Evolutionary conservation across 2,797 vertebrate genomes (phyloP).

Genomic region (Bovichtus diacanthus): DNA sequence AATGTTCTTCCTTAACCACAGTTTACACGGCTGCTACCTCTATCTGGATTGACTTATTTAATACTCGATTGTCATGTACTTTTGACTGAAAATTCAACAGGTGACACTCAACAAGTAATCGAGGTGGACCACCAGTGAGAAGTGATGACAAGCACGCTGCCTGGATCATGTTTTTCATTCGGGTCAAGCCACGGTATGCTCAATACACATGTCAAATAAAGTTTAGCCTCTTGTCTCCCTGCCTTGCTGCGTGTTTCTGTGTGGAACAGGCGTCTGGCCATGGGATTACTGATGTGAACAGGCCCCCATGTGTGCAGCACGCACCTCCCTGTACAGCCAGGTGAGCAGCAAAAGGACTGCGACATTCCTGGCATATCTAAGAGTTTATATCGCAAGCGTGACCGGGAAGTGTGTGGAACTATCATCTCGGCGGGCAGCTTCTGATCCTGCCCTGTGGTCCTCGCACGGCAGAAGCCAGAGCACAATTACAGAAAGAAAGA

Average conservation of each 20-base stretch:
- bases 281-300: constrained; percentile 65
- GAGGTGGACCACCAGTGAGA: constrained; percentile 64
- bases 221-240: constrained; percentile 61
- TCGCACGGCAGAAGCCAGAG: constrained; percentile 75
- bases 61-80: neutral
- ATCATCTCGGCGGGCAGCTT: constrained; percentile 66
- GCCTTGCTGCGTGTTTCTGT: constrained; percentile 38
- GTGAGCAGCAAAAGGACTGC: constrained; percentile 74
- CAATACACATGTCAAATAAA: constrained; percentile 63
- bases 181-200: constrained; percentile 58
- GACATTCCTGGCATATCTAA: constrained; percentile 82
- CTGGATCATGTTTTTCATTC: constrained; percentile 40
- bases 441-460: constrained; percentile 87
- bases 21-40: neutral
- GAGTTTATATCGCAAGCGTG: constrained; percentile 78
- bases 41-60: neutral
- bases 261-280: constrained; percentile 26
- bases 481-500: constrained; percentile 84
- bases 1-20: no score
- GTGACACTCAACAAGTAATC: constrained; percentile 27
- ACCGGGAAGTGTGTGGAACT: constrained; percentile 79
- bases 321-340: constrained; percentile 68
- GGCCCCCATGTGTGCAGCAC: constrained; percentile 71
- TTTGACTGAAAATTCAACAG: constrained; percentile 19
- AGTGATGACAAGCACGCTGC: constrained; percentile 50